Conservation (phyloP, 2,888 invertebrate species). For the Leptinotarsa tumamoca region DNA sequence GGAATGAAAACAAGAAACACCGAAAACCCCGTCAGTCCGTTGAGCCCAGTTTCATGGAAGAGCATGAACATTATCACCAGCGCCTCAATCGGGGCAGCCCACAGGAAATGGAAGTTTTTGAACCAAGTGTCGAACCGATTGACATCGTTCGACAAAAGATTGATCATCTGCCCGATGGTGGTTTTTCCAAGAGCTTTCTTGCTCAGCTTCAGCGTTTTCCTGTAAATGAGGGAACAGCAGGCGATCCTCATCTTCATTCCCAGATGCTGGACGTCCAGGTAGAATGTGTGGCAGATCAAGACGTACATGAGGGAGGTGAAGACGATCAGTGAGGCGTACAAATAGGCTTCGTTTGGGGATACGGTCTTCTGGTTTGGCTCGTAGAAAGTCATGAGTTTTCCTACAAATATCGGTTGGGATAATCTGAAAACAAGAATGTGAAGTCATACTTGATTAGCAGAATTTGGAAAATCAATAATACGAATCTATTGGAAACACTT, state of each 20-base stretch:
- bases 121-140: slow-evolving; percentile 85
- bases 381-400: slow-evolving; percentile 56
- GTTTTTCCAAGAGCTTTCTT: slow-evolving; percentile 88
- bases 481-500: no score
- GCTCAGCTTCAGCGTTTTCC: slow-evolving; percentile 78
- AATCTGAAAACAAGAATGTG: slow-evolving; percentile 44
- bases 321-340: slow-evolving; percentile 53
- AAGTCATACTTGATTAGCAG: no score
- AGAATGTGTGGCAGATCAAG: slow-evolving; percentile 79
- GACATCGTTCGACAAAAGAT: slow-evolving; percentile 84
- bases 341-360: slow-evolving; percentile 50
- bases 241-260: slow-evolving; percentile 90
- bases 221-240: slow-evolving; percentile 70
- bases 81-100: slow-evolving; percentile 84
- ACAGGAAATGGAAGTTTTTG: slow-evolving; percentile 82
- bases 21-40: slow-evolving; percentile 70
- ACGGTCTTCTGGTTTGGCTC: slow-evolving; percentile 48
- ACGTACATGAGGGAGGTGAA: slow-evolving; percentile 72
- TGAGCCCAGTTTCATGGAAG: slow-evolving; percentile 70
- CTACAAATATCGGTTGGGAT: slow-evolving; percentile 55
- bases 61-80: slow-evolving; percentile 78
- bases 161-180: slow-evolving; percentile 73
- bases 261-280: slow-evolving; percentile 83
- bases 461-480: no score
- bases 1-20: slow-evolving; percentile 68